Conservation (phyloP, 2,797 vertebrate species). For the Tenualosa ilisha region DNA sequence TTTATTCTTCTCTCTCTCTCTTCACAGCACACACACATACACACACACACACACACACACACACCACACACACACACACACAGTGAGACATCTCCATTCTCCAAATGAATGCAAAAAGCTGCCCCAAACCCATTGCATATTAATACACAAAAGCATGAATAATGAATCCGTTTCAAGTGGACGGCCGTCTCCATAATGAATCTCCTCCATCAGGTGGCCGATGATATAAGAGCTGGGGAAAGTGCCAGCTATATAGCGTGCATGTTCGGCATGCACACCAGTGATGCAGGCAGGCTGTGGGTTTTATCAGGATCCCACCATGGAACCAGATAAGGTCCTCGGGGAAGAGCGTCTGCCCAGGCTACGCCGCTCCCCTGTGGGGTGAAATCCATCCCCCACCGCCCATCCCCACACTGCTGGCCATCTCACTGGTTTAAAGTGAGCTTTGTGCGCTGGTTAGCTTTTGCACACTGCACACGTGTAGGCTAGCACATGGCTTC, state of each 20-base stretch:
- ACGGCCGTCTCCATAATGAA: neutral
- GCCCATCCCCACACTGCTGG: neutral
- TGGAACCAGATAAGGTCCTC: neutral
- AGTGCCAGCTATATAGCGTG: neutral
- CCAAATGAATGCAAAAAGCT: slow-evolving; percentile 18
- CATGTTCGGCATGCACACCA: neutral
- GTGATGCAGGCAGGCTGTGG: neutral
- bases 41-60: neutral
- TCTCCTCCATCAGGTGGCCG: slow-evolving; percentile 11
- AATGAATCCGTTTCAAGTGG: slow-evolving; percentile 18
- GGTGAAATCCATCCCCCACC: neutral
- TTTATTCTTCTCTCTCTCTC: neutral
- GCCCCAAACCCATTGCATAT: slow-evolving; percentile 9
- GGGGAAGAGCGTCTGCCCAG: neutral
- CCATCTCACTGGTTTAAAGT: neutral
- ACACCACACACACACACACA: neutral
- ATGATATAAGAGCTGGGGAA: slow-evolving; percentile 1
- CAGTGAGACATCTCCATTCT: neutral
- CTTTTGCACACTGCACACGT: neutral
- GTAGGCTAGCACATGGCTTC: neutral
- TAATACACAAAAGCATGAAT: slow-evolving; percentile 31
- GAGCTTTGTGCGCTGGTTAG: neutral
- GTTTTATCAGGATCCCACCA: neutral
- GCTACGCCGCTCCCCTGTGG: neutral
- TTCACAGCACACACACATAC: neutral